Evolutionary conservation across 2,113 vertebrate species (phyloP).

Genomic region (Marcusenius ussheri): DNA sequence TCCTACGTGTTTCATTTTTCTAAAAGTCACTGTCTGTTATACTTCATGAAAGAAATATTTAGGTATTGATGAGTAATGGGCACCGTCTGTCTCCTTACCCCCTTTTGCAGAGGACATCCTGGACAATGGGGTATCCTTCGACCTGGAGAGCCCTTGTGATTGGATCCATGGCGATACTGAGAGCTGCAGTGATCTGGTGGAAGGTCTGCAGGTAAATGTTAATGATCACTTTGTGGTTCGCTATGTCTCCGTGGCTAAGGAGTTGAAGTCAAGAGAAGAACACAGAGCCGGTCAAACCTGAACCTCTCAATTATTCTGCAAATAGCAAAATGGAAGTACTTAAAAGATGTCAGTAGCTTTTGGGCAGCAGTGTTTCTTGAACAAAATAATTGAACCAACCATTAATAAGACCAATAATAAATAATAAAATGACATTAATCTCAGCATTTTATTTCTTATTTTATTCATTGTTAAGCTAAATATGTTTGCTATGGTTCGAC

Average conservation of each 20-base stretch:
- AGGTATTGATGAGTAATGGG: neutral
- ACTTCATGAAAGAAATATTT: neutral
- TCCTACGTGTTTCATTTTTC: neutral
- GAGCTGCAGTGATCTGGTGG: slow-evolving; percentile 50
- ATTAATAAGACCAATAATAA: neutral
- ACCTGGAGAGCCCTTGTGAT: slow-evolving; percentile 58
- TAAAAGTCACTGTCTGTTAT: neutral
- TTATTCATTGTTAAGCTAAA: neutral
- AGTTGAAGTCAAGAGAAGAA: neutral
- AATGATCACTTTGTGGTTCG: neutral
- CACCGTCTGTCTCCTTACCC: neutral
- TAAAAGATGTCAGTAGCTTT: neutral
- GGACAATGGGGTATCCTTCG: slow-evolving; percentile 58
- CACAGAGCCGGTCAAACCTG: neutral
- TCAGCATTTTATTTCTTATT: neutral
- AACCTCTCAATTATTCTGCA: neutral
- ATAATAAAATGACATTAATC: neutral
- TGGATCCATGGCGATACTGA: slow-evolving; percentile 61
- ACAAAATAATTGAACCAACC: neutral
- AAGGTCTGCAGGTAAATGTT: slow-evolving; percentile 53
- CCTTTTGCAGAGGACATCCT: slow-evolving; percentile 60
- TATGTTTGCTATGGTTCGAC: neutral
- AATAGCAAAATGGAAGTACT: neutral
- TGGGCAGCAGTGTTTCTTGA: neutral
- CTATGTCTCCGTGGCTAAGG: neutral